Evolutionary conservation across 2,888 invertebrate genomes (phyloP), one percentile per base, ranked within the genome.

Genomic region (Volucella inflata): DNA sequence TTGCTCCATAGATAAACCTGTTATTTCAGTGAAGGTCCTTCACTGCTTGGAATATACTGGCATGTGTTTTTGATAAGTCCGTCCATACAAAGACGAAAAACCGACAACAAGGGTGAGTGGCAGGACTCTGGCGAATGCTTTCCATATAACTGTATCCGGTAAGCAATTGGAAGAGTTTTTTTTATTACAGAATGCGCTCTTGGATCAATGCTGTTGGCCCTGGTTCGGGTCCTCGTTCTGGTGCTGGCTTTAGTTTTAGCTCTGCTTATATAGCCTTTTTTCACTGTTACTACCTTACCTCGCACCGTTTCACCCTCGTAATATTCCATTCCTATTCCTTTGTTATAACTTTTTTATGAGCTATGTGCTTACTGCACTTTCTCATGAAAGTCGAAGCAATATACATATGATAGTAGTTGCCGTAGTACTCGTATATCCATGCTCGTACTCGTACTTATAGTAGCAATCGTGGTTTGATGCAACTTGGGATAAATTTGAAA

Each of bases 291-390:
- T 30, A 30, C 6, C 6, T 21, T 21, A 4, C 21, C 21, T 21
- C 30, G n/a, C n/a, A n/a, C n/a, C n/a, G n/a, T n/a, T n/a, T 6
- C 6, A 30, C 30, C 16, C 38, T 57, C 21, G 64, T 70, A 46
- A 74, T 78, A 75, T 72, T 67, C 64, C 50, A 74, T 78, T 83
- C 74, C 48, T 51, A 74, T 78, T 78, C 83, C 51, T 83, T 83
- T 74, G 83, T 78, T 77, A 74, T 59, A 74, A 62, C 44, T 78
- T 83, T 83, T 83, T 83, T 71, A 83, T 74, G 78, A 78, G 83
- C 72, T 57, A 64, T 78, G 78, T 74, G 62, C 55, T 62, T 55
- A 62, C 67, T 82, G 65, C 46, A 62, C 59, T 72, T 77, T 53
- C 53, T 44, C 65, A 67, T 72, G 67, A 44, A 68, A 51, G 36